phyloP scores from a whole-genome alignment of 2,113 vertebrate species.

The Misgurnus anguillicaudatus region DNA sequence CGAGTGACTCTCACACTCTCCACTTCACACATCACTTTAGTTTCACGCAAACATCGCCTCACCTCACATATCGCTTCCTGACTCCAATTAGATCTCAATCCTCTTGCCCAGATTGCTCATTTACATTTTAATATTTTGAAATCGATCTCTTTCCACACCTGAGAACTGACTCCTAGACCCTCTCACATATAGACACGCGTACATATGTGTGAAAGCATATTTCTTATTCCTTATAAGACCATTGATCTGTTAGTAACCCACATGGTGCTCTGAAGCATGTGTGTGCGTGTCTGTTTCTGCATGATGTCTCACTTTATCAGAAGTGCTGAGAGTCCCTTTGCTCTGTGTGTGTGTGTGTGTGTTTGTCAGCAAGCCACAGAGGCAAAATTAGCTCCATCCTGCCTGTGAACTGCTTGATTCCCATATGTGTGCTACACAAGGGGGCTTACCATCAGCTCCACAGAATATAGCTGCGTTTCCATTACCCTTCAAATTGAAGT shows the following conservation, averaged over 20 bases:
- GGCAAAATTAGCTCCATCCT: constrained; percentile 14
- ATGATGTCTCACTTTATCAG: constrained; percentile 9
- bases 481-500: too few species aligned
- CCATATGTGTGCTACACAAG: constrained; percentile 1
- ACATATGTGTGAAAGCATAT: constrained; percentile 18
- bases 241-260: constrained; percentile 33
- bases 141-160: constrained; percentile 62
- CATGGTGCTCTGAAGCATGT: neutral
- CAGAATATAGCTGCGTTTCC: neutral
- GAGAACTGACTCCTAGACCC: constrained; percentile 40
- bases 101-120: constrained; percentile 63
- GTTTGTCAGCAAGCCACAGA: constrained; percentile 3
- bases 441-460: neutral
- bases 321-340: neutral
- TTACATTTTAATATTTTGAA: constrained; percentile 75
- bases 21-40: constrained; percentile 20
- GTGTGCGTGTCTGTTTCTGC: neutral
- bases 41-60: constrained; percentile 59
- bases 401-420: constrained; percentile 11
- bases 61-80: constrained; percentile 61
- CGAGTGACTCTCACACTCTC: constrained; percentile 53
- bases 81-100: constrained; percentile 65
- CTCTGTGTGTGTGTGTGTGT: constrained; percentile 14
- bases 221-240: constrained; percentile 9
- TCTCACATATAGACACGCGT: neutral